These are phyloP conservation scores for Stenolophus ochropezus DNA, from an alignment of 2,888 invertebrate species.

Conservation along the genomic window DNA sequence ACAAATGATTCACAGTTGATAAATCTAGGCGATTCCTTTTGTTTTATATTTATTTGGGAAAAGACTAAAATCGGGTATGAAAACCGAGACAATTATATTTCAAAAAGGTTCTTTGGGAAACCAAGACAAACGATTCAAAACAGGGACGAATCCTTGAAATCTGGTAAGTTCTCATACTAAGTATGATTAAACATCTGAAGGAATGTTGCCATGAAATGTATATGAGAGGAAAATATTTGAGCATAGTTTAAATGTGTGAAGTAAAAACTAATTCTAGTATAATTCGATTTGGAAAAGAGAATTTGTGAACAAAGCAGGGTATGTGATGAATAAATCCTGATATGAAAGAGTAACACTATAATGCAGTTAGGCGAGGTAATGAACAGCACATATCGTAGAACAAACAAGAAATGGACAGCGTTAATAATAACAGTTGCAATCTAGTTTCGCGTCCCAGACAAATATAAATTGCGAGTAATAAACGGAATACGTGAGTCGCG, in stretches of 20 bases:
- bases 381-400: slow-evolving; percentile 43
- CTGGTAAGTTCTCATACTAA: no score
- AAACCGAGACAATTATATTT: no score
- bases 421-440: slow-evolving; percentile 49
- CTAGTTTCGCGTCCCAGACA: slow-evolving; percentile 43
- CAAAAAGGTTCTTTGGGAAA: no score
- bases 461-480: slow-evolving; percentile 47
- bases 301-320: neutral
- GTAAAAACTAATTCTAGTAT: slow-evolving; percentile 2
- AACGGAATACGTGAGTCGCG: slow-evolving; percentile 43
- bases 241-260: neutral
- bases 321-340: neutral
- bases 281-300: neutral
- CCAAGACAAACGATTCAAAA: no score
- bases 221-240: no score
- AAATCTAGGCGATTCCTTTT: no score
- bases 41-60: no score
- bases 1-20: no score
- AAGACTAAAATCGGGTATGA: no score
- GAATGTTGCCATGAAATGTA: no score
- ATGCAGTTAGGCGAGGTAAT: slow-evolving; percentile 16
- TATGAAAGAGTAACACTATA: slow-evolving; percentile 15
- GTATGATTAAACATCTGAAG: no score
- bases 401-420: slow-evolving; percentile 43
- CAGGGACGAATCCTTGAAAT: no score